Percentiles rank a stretch among this genome's conserved stretches.
Evolutionary conservation across 2,888 invertebrate genomes (phyloP).

Genomic region (Caenorhabditis wallacei): DNA sequence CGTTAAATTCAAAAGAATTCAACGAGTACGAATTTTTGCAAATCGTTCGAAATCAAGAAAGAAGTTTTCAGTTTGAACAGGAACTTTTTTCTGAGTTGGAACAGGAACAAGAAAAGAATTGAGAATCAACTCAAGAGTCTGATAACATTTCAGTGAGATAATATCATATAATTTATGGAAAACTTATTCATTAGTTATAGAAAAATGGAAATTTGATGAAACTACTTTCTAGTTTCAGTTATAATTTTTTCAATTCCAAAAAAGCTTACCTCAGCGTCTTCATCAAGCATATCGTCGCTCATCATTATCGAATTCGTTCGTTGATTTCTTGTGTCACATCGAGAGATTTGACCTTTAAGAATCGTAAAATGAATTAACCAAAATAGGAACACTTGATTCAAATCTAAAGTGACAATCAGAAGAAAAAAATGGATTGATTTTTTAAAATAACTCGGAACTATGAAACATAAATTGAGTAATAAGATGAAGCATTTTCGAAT

Average conservation of each 20-base stretch:
- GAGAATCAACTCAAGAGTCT: too few relatives aligned
- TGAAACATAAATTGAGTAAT: too few relatives aligned
- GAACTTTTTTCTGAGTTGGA: too few relatives aligned
- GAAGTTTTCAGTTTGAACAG: background rate
- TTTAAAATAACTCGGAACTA: background rate
- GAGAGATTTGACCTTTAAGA: slow-evolving; percentile 7
- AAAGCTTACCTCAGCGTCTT: slow-evolving; percentile 25
- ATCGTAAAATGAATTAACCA: slow-evolving; percentile 7
- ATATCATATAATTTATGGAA: too few relatives aligned
- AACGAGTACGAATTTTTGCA: too few relatives aligned
- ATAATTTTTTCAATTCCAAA: background rate
- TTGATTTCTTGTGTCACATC: slow-evolving; percentile 7
- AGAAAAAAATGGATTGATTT: background rate
- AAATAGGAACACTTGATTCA: background rate
- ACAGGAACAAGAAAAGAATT: too few relatives aligned
- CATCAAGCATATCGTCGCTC: slow-evolving; percentile 36
- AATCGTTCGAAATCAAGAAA: background rate
- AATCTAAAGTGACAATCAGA: slow-evolving; percentile 6
- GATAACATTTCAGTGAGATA: too few relatives aligned
- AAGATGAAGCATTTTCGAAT: too few relatives aligned
- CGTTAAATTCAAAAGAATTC: too few relatives aligned
- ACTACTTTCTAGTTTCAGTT: too few relatives aligned
- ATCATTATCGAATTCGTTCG: slow-evolving; percentile 18
- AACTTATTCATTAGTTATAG: too few relatives aligned
- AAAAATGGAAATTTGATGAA: too few relatives aligned